Base-by-base conservation (phyloP, 2,113 vertebrate species). In the Rhinoderma darwinii region DNA sequence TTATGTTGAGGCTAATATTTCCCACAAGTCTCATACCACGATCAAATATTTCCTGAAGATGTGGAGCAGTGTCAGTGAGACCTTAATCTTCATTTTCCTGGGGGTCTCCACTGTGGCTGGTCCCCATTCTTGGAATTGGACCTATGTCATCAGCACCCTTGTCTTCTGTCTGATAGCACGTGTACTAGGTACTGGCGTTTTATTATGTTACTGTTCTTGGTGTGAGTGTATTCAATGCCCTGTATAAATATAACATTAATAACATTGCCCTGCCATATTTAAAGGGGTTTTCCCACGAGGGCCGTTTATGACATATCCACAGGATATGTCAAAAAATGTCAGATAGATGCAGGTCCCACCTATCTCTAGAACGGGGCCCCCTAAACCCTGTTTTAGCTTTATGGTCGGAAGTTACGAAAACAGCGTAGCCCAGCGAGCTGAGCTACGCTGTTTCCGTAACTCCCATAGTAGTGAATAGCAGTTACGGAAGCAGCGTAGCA, bases 1-100 rank as follows among this genome's bases (percentile, higher is more conserved):
- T 9, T 99, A 99, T 0, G 96, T 99, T 92, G 98, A 99, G 90
- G 98, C 98, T 89, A 99, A 99, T 91, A 99, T 99, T 91, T 99
- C 98, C 77, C 98, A 99, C 92, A 99, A 99, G 89, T 99, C 98
- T 25, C 97, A 99, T 93, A 99, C 97, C 73, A 99, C 98, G 91
- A 98, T 98, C 93, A 99, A 99, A 82, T 99, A 99, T 84, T 99
- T 99, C 91, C 92, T 99, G 87, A 99, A 99, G 93, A 99, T 99
- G 98, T 99, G 96, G 98, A 99, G 98, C 95, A 99, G 97, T 0
- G 97, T 99, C 89, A 99, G 98, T 0, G 98, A 99, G 91, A 99
- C 98, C 0, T 96, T 99, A 39, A 99, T 99, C 92, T 99, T 99
- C 91, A 99, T 99, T 91, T 99, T 99, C 90, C 94, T 99, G 5